Evolutionary conservation across 1,140 invertebrate species (phyloP), one percentile per base, ranked within the genome.

Genomic region (Pygmarrhopalites habei): DNA sequence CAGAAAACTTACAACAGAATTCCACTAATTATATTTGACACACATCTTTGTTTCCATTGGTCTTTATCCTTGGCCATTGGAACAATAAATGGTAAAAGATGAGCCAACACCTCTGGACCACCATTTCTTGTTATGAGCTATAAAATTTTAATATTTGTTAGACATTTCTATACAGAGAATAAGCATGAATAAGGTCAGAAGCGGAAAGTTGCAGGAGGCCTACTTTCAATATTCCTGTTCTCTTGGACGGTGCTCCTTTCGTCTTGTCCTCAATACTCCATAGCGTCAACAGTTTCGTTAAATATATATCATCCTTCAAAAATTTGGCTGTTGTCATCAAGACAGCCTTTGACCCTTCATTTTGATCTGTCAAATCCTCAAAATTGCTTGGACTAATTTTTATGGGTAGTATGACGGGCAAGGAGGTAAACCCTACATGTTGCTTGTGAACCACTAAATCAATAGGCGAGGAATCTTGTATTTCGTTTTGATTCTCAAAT

Each of bases 211-310:
- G n/a, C n/a, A n/a, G n/a, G n/a, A 39, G 83, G 77, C 39, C 79
- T 79, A 2, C 75, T 77, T 71, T 82, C 84, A 70, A 93, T 93
- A 73, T 49, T 14, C 28, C 51, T 15, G 61, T 29, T 56, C 55
- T 26, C 35, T 67, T 67, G 4, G 86, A 86, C 67, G 92, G 89
- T 49, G 83, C 84, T 25, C 86, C 88, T 73, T 92, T 93, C 28
- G 44, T 44, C 69, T 88, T 87, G 68, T 94, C 91, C 72, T 95
- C 92, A 2, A 94, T 77, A 1, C 88, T 86, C 29, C 88, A 79
- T 74, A 85, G 91, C 2, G 79, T 77, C 2, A 94, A 79, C 1
- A 95, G 77, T 68, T 84, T 84, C 7, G 85, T 80, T 1, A 95
- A 76, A 75, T 87, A 90, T 0, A 79, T 76, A 17, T 82, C 73